These are phyloP conservation scores for Thera obeliscata DNA, from an alignment of 2,888 invertebrate genomes.

Conservation along the genomic window DNA sequence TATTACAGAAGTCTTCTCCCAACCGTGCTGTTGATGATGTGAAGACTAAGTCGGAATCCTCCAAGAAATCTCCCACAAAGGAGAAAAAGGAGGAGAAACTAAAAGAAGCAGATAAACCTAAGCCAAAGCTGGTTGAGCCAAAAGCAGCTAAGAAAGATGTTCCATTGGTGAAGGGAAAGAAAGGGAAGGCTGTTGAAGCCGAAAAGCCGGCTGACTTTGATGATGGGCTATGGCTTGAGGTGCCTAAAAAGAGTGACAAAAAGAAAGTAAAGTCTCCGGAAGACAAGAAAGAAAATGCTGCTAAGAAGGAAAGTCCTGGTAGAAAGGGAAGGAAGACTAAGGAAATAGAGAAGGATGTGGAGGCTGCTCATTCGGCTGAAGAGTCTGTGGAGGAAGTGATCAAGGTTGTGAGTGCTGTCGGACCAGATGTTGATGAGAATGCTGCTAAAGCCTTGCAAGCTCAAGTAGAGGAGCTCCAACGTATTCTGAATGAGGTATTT, in stretches of 20 bases:
- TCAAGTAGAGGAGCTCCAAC: slow-evolving; percentile 77
- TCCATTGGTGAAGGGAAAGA: slow-evolving; percentile 82
- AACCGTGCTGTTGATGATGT: slow-evolving; percentile 86
- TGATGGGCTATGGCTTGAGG: slow-evolving; percentile 90
- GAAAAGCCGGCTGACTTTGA: slow-evolving; percentile 90
- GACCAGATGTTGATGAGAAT: slow-evolving; percentile 73
- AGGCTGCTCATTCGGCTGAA: slow-evolving; percentile 58
- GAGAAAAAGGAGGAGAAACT: slow-evolving; percentile 84
- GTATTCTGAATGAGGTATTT: slow-evolving; percentile 76
- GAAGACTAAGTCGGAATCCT: slow-evolving; percentile 84
- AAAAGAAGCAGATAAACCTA: slow-evolving; percentile 79
- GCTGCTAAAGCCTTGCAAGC: slow-evolving; percentile 74
- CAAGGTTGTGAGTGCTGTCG: slow-evolving; percentile 73
- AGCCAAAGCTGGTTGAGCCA: slow-evolving; percentile 67
- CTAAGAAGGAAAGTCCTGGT: slow-evolving; percentile 77
- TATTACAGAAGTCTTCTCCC: slow-evolving; percentile 84
- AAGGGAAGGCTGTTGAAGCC: slow-evolving; percentile 79
- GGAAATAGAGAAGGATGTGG: slow-evolving; percentile 68
- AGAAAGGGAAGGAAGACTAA: slow-evolving; percentile 78
- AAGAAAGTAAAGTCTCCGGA: slow-evolving; percentile 87
- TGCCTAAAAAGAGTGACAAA: slow-evolving; percentile 88
- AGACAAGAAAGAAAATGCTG: slow-evolving; percentile 66
- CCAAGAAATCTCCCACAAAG: slow-evolving; percentile 83
- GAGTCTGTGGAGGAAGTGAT: slow-evolving; percentile 70
- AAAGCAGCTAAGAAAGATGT: slow-evolving; percentile 76